Evolutionary conservation across 2,888 invertebrate species (phyloP), one percentile per base, ranked within the genome.

Genomic region (Carabus problematicus): DNA sequence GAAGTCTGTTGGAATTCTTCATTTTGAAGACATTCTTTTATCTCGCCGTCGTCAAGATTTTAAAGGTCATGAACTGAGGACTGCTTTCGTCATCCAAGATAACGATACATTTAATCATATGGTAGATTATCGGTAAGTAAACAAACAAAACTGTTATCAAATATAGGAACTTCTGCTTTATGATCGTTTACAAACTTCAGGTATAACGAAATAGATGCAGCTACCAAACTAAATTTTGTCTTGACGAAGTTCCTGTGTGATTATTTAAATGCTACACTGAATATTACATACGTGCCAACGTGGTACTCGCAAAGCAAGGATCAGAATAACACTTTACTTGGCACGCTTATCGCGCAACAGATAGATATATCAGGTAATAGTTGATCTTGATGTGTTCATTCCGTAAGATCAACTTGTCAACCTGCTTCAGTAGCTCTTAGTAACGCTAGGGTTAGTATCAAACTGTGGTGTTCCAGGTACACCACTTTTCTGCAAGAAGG

Each of bases 401-500:
- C n/a, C n/a, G n/a, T n/a, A n/a, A n/a, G n/a, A n/a, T n/a, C n/a
- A n/a, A n/a, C n/a, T n/a, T n/a, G n/a, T n/a, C n/a, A n/a, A n/a
- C n/a, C n/a, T n/a, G n/a, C 29, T 29, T 29, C 29, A 29, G 29
- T 29, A 29, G n/a, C n/a, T n/a, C n/a, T n/a, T n/a, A n/a, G n/a
- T n/a, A n/a, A n/a, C n/a, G n/a, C n/a, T n/a, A n/a, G n/a, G n/a
- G n/a, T n/a, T n/a, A n/a, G n/a, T n/a, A n/a, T n/a, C n/a, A n/a
- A n/a, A n/a, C 6, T 29, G 29, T 29, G 2, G 29, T 66, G 9
- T 67, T 76, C 40, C 75, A 85, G 86, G 86, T 0, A 84, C 86
- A 1, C 85, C 86, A 7, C 82, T 86, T 81, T 86, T 88, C 72
- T 82, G 88, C 71, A 85, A 85, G 0, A 74, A 81, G 0, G 85